phyloP scores from a whole-genome alignment of 1,140 invertebrate species.

The Bombyx mori region ASM3026992v2 NC_085107.1:7160001-7160500 shows the following conservation, averaged over 20 bases:
- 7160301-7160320: too few relatives aligned
- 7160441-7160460: conserved; percentile 69
- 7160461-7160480: conserved; percentile 61
- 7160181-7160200: conserved; percentile 35
- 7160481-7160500: conserved; percentile 43
- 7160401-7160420: conserved; percentile 50
- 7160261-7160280: too few relatives aligned
- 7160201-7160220: too few relatives aligned
- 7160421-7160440: conserved; percentile 55
- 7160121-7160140: not conserved
- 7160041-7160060: too few relatives aligned
- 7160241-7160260: too few relatives aligned
- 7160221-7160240: too few relatives aligned
- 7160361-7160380: conserved; percentile 8
- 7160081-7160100: not conserved
- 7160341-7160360: too few relatives aligned
- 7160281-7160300: too few relatives aligned
- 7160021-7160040: conserved; percentile 18
- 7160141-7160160: conserved; percentile 16
- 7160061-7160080: too few relatives aligned
- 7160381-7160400: conserved; percentile 61
- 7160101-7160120: not conserved
- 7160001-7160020: conserved; percentile 26
- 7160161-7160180: conserved; percentile 55
- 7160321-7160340: too few relatives aligned